Conservation (phyloP, 2,113 vertebrate genomes). For the Raja brachyura region DNA sequence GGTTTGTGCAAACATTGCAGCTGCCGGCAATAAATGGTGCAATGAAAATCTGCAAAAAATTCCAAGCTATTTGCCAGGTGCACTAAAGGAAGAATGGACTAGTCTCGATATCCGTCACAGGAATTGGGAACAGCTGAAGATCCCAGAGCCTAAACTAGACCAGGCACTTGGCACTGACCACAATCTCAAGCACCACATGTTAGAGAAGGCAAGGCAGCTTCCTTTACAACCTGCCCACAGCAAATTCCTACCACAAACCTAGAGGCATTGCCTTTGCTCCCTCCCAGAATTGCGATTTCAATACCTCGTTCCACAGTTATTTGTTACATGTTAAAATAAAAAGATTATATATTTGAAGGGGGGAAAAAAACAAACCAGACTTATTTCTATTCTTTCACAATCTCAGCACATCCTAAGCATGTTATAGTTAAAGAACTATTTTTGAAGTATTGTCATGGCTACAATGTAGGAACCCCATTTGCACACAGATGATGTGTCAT, state of each 20-base stretch:
- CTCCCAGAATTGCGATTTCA: not conserved
- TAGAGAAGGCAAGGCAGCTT: not conserved
- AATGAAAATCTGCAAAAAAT: conserved; percentile 34
- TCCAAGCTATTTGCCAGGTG: conserved; percentile 37
- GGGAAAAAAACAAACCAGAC: not conserved
- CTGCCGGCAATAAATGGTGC: conserved; percentile 36
- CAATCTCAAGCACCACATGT: not conserved
- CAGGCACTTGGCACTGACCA: not conserved
- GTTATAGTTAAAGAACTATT: not conserved
- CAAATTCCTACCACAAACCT: not conserved
- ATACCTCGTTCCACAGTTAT: not conserved
- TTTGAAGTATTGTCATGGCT: not conserved
- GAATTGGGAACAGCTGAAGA: conserved; percentile 35
- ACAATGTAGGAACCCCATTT: not conserved
- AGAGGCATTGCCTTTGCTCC: not conserved
- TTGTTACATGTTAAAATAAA: not conserved
- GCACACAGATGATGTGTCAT: not conserved
- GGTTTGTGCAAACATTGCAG: conserved; percentile 34
- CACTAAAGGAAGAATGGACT: not conserved
- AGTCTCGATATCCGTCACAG: conserved; percentile 8
- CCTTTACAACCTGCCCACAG: not conserved
- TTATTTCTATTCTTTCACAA: not conserved
- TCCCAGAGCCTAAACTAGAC: conserved; percentile 9
- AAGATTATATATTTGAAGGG: not conserved
- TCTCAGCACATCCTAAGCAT: not conserved